Evolutionary conservation across 2,113 vertebrate species (phyloP).

Genomic region (Sapajus apella): DNA sequence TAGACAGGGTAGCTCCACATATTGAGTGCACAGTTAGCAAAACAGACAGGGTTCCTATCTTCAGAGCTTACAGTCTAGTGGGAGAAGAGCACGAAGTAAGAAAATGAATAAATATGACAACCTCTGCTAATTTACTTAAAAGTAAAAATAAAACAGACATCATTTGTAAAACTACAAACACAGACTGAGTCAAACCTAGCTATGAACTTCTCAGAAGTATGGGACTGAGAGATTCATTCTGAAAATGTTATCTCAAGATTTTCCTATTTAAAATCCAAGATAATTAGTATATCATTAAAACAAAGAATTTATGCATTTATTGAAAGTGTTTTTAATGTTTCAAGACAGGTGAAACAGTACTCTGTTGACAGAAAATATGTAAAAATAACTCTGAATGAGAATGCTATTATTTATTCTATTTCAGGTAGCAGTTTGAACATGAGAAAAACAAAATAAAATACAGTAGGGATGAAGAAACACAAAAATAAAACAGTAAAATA

Average conservation of each 20-base stretch:
- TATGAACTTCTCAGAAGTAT: neutral
- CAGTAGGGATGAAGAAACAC: neutral
- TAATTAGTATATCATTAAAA: neutral
- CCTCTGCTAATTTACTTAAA: neutral
- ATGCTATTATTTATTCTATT: neutral
- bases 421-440: neutral
- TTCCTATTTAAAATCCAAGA: neutral
- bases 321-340: constrained; percentile 7
- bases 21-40: neutral
- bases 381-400: constrained; percentile 27
- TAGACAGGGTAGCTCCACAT: neutral
- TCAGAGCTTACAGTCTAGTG: neutral
- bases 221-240: neutral
- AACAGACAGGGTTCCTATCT: neutral
- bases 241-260: constrained; percentile 14
- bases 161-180: neutral
- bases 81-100: neutral
- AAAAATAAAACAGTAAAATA: neutral
- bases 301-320: neutral
- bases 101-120: neutral
- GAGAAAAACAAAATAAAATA: constrained; percentile 31
- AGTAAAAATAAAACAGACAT: neutral
- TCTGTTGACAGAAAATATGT: neutral
- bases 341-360: neutral
- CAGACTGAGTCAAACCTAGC: neutral